Evolutionary conservation across 2,113 vertebrate species (phyloP).

Genomic region (Murina feae): DNA sequence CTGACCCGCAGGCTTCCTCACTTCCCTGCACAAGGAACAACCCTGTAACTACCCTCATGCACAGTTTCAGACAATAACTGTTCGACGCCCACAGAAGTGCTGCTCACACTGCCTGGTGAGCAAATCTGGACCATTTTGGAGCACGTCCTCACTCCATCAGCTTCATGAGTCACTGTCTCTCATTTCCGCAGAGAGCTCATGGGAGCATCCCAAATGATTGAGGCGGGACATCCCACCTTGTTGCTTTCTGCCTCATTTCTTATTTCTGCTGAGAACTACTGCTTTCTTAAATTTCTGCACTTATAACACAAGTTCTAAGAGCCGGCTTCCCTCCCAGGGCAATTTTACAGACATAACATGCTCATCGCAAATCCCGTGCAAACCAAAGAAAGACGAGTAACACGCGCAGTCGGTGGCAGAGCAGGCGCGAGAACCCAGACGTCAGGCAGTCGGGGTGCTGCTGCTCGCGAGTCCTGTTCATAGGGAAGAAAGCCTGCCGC

Average conservation of each 20-base stretch:
- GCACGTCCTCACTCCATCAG: not conserved
- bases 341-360: not conserved
- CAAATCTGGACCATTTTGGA: not conserved
- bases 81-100: not conserved
- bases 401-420: not conserved
- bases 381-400: slow-evolving; percentile 2
- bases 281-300: not conserved
- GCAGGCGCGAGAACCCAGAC: not conserved
- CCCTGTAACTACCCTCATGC: not conserved
- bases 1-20: not conserved
- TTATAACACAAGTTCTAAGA: not conserved
- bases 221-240: not conserved
- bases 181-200: not conserved
- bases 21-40: not conserved
- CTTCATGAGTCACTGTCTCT: not conserved
- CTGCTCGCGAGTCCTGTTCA: not conserved
- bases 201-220: not conserved
- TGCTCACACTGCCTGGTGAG: not conserved
- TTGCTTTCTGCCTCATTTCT: not conserved
- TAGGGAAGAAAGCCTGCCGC: not conserved
- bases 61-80: not conserved
- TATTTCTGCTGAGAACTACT: not conserved
- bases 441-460: not conserved
- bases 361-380: not conserved
- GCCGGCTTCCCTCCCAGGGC: not conserved